These are phyloP conservation scores for Oenanthe melanoleuca DNA, from an alignment of 2,113 vertebrate species.

Conservation along the genomic window DNA sequence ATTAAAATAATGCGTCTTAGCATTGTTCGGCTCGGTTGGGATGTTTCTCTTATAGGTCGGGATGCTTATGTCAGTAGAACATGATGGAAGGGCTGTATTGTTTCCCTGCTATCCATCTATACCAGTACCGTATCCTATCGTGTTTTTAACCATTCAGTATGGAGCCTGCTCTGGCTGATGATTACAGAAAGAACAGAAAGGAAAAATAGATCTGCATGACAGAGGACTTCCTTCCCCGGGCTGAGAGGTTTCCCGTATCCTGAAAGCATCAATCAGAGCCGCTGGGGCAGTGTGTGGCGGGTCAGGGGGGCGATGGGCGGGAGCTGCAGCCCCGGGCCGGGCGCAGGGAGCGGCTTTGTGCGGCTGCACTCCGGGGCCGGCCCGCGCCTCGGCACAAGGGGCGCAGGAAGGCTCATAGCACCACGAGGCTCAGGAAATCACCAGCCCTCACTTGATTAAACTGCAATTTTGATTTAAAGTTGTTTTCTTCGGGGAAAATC, in stretches of 20 bases:
- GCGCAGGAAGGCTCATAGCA: neutral
- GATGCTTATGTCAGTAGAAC: neutral
- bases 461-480: neutral
- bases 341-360: neutral
- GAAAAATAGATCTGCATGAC: neutral
- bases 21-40: neutral
- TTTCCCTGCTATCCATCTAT: neutral
- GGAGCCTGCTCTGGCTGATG: neutral
- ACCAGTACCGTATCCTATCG: accelerated
- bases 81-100: neutral
- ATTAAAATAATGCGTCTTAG: neutral
- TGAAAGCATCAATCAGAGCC: neutral
- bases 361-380: accelerated
- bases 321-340: neutral
- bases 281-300: neutral
- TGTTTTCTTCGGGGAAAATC: neutral
- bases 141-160: neutral
- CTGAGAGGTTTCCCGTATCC: accelerated
- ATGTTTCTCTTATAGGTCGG: neutral
- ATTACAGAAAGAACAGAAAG: neutral
- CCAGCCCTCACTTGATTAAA: neutral
- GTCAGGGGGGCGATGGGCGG: accelerated
- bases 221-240: neutral
- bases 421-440: neutral
- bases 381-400: accelerated